phyloP scores from a whole-genome alignment of 2,113 vertebrate genomes.

The Ceratotherium simum region DNA sequence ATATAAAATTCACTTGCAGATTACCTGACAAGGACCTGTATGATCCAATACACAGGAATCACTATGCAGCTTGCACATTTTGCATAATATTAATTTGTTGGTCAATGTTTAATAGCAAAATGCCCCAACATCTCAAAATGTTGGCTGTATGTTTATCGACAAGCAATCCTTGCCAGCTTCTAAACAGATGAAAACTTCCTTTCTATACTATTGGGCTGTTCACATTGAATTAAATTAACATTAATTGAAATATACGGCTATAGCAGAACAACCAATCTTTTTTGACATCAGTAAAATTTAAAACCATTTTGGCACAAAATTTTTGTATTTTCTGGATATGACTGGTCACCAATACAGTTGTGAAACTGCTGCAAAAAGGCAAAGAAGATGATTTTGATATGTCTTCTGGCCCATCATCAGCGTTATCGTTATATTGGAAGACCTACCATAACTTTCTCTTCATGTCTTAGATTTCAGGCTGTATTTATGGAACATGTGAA shows the following conservation, averaged over 20 bases:
- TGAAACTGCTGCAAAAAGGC: conserved; percentile 56
- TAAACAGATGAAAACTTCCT: conserved; percentile 64
- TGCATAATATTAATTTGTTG: conserved; percentile 80
- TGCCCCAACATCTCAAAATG: conserved; percentile 26
- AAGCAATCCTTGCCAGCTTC: conserved; percentile 62
- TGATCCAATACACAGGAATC: conserved; percentile 59
- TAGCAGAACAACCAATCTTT: conserved; percentile 62
- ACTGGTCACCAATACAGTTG: background rate
- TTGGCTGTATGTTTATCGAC: conserved; percentile 75
- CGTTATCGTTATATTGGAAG: background rate
- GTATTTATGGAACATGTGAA: background rate
- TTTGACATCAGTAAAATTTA: conserved; percentile 62
- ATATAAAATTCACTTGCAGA: conserved; percentile 76
- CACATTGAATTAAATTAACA: conserved; percentile 65
- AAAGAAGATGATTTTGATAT: background rate
- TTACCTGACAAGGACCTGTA: conserved; percentile 70
- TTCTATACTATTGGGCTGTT: conserved; percentile 59
- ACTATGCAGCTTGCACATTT: conserved; percentile 68
- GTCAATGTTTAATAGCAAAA: conserved; percentile 77
- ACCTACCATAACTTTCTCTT: background rate
- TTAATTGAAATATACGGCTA: conserved; percentile 75
- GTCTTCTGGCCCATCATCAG: background rate
- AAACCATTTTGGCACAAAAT: conserved; percentile 55
- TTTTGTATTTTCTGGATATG: background rate
- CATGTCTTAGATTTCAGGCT: background rate